These are phyloP conservation scores for Eledona agricola DNA, from an alignment of 2,888 invertebrate genomes.

Conservation along the genomic window DNA sequence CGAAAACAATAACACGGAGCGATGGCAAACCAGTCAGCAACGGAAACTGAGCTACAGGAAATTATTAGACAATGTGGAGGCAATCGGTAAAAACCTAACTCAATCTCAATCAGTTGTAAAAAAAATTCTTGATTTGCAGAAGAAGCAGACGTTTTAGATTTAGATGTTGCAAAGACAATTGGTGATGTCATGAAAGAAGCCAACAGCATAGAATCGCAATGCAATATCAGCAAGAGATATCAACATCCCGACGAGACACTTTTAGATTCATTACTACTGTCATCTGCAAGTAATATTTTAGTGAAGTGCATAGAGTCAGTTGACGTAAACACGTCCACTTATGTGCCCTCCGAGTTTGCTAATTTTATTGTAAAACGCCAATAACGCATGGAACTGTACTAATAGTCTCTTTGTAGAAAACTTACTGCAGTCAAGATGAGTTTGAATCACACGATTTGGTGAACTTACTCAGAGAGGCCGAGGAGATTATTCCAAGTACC, in stretches of 20 bases:
- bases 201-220: conserved; percentile 50
- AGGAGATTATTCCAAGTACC: conserved; percentile 57
- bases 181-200: conserved; percentile 51
- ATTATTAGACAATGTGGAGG: conserved; percentile 36
- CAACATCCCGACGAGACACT: conserved; percentile 57
- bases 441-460: conserved; percentile 58
- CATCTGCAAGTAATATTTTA: conserved; percentile 54
- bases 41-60: conserved; percentile 36
- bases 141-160: conserved; percentile 45
- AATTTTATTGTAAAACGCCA: conserved; percentile 63
- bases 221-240: conserved; percentile 51
- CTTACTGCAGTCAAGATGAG: conserved; percentile 50
- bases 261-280: conserved; percentile 54
- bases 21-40: conserved; percentile 17
- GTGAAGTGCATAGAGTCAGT: conserved; percentile 56
- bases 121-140: conserved; percentile 35
- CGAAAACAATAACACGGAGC: no score
- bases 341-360: conserved; percentile 64
- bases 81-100: conserved; percentile 24
- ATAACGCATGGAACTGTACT: conserved; percentile 14
- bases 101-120: no score
- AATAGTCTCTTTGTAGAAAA: conserved; percentile 34
- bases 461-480: conserved; percentile 51
- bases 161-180: conserved; percentile 49
- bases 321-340: conserved; percentile 61